Conservation (phyloP, 2,797 vertebrate species). For the Propithecus perrieri region DNA sequence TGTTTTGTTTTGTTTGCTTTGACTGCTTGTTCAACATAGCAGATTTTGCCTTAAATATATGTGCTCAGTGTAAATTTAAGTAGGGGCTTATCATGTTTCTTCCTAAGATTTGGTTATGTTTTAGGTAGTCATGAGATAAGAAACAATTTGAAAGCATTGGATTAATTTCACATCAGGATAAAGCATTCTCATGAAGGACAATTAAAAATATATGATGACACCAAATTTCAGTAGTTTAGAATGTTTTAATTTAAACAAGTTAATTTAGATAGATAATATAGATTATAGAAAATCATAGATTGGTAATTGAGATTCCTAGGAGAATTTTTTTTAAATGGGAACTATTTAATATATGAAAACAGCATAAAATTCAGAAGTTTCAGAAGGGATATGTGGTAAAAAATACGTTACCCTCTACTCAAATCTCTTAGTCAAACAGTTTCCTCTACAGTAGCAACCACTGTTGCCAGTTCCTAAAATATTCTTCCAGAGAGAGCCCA, state of each 20-base stretch:
- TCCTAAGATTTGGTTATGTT: background rate
- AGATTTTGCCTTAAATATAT: background rate
- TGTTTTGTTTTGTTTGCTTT: background rate
- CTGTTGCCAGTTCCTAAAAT: background rate
- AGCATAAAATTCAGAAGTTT: conserved; percentile 4
- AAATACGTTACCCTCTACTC: background rate
- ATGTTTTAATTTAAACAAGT: background rate
- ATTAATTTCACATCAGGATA: background rate
- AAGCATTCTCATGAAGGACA: background rate
- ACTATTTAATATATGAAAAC: background rate
- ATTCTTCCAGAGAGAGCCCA: background rate
- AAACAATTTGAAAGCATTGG: conserved; percentile 6
- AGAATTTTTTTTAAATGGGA: background rate
- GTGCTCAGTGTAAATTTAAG: background rate
- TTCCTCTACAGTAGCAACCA: background rate
- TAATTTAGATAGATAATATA: conserved; percentile 17
- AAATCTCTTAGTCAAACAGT: background rate
- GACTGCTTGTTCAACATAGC: background rate
- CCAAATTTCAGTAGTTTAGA: conserved; percentile 34
- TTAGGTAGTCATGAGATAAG: background rate
- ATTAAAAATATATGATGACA: conserved; percentile 6
- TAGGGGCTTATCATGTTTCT: background rate
- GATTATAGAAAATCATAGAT: background rate
- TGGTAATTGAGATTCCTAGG: background rate
- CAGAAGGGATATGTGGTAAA: background rate